Evolutionary conservation across 2,888 invertebrate genomes (phyloP), one percentile per base, ranked within the genome.

Genomic region (Dromius quadrimaculatus): DNA sequence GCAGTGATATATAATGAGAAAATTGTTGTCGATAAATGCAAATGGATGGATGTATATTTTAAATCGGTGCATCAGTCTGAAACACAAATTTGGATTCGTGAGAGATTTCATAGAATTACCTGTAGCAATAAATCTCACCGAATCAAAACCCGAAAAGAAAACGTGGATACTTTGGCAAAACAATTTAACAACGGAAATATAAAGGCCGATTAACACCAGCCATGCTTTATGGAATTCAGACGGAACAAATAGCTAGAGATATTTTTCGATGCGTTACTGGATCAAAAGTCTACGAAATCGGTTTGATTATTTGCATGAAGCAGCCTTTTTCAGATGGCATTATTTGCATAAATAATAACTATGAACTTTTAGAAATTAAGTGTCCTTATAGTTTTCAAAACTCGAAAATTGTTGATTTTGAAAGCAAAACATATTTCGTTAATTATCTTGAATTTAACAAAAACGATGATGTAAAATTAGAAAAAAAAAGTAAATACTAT

Each of bases 331-430:
- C 38, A 3, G 38, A 38, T n/a, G 38, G 38, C 3, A 38, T 9
- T 3, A 3, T 45, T 45, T 4, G 15, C 17, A 45, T 8, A 15
- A 15, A 45, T 4, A 15, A 45, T 17, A 6, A 15, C 8, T 45
- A 17, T 9, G 45, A 45, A 19, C 45, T 45, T 5, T 6, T 45
- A 11, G 45, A 45, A 45, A 45, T 45, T 8, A 45, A 45, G 45
- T 45, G 45, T 9, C 19, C 45, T 11, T 45, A 45, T 17, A 17
- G 17, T 5, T 45, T 13, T 15, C 4, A 6, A 9, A 19, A 45
- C 8, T 6, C 15, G 9, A 5, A 15, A 45, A 45, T 45, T 45
- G 45, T 15, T 5, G 19, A 17, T 15, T 15, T 17, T 4, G 15
- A 45, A 17, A 15, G 4, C 5, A 2, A 8, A 15, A 6, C 15